These are phyloP conservation scores for Saccostrea cuccullata DNA, from an alignment of 1,140 invertebrate genomes.

Conservation along the genomic window DNA sequence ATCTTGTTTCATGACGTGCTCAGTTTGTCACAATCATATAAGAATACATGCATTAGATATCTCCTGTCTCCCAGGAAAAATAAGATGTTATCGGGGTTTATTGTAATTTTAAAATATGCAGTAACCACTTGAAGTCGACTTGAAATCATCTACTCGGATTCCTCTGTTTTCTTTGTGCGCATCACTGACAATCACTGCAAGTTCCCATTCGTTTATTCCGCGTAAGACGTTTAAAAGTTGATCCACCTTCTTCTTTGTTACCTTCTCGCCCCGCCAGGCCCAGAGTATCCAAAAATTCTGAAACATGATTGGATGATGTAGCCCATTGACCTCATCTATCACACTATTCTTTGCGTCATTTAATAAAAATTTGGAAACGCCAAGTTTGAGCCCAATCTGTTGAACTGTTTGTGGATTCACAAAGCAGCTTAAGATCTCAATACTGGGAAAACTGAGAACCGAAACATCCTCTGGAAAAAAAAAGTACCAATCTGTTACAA, in stretches of 20 bases:
- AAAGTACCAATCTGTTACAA: background rate
- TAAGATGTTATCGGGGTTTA: no score
- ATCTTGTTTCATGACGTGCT: no score
- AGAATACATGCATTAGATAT: no score
- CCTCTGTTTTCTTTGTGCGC: background rate
- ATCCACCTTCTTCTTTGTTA: background rate
- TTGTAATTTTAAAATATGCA: no score
- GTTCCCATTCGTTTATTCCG: slow-evolving; percentile 1
- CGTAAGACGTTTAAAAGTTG: background rate
- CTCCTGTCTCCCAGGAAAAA: no score
- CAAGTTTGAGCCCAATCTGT: background rate
- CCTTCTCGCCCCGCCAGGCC: background rate
- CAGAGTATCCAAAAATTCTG: slow-evolving; percentile 18
- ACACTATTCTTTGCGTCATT: background rate
- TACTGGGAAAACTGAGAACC: background rate
- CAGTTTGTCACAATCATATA: no score
- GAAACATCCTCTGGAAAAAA: slow-evolving; percentile 12
- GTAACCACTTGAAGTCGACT: background rate
- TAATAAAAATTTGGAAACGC: background rate
- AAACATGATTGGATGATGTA: background rate
- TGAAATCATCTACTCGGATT: background rate
- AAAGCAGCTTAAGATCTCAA: background rate
- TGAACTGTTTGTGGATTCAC: slow-evolving; percentile 2
- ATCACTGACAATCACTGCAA: background rate
- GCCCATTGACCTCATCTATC: background rate